A percentile compares a stretch with the other conserved stretches of the same genome.
phyloP scores from a whole-genome alignment of 2,797 vertebrate genomes.

The Xenopus petersii region DNA sequence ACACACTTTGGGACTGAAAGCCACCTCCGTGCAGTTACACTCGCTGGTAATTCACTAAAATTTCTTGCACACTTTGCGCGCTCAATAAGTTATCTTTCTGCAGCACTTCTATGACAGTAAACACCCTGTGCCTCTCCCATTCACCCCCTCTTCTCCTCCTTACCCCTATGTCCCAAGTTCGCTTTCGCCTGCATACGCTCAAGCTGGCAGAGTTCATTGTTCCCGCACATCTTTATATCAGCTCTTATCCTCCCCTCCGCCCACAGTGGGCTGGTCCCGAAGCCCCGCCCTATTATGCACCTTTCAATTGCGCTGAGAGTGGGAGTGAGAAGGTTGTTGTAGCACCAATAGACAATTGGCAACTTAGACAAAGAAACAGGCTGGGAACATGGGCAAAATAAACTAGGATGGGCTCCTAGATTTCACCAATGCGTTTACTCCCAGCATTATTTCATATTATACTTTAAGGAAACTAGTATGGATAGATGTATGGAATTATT shows the following conservation, averaged over 20 bases:
- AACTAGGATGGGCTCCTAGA: too few relatives aligned
- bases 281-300: background rate
- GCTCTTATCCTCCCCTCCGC: conserved; percentile 2
- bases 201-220: conserved; percentile 30
- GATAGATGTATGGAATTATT: too few relatives aligned
- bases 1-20: too few relatives aligned
- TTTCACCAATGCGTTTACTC: too few relatives aligned
- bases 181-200: conserved; percentile 22
- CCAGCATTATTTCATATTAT: too few relatives aligned
- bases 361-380: background rate
- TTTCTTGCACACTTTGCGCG: too few relatives aligned
- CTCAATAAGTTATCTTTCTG: too few relatives aligned
- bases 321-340: background rate
- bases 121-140: background rate
- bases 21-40: background rate
- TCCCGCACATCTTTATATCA: conserved; percentile 32
- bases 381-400: too few relatives aligned
- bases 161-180: background rate
- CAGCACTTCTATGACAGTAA: too few relatives aligned
- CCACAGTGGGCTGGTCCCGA: background rate
- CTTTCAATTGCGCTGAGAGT: background rate
- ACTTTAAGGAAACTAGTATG: too few relatives aligned
- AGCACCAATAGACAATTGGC: background rate
- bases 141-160: background rate
- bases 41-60: too few relatives aligned